A percentile compares a stretch with the other conserved stretches of the same genome.
Evolutionary conservation across 2,113 vertebrate species (phyloP).

Genomic region (Pteruthius melanotis): DNA sequence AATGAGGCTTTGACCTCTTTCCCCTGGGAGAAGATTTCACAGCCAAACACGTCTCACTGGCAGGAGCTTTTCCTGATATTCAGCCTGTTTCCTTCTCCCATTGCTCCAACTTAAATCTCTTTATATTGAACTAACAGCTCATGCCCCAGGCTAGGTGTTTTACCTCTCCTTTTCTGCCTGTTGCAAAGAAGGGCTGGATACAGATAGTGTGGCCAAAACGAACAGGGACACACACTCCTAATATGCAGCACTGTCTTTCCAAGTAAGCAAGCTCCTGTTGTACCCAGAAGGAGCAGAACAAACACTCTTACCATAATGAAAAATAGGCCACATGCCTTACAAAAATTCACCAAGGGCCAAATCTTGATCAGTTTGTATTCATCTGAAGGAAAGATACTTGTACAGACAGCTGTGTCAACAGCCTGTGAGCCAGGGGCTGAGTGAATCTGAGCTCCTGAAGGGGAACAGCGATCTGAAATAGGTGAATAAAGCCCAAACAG

Average conservation of each 20-base stretch:
- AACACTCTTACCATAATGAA: constrained; percentile 36
- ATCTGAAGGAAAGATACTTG: not conserved
- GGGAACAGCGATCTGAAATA: not conserved
- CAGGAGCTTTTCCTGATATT: constrained; percentile 70
- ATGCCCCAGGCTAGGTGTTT: not conserved
- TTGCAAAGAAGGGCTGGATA: not conserved
- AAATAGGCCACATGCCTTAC: constrained; percentile 35
- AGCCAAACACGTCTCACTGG: constrained; percentile 67
- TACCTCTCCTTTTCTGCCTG: not conserved
- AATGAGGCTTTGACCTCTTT: constrained; percentile 67
- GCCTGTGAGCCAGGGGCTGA: constrained; percentile 22
- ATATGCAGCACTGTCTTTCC: not conserved
- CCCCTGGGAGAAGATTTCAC: constrained; percentile 70
- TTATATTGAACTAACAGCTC: constrained; percentile 44
- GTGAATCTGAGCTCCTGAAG: constrained; percentile 21
- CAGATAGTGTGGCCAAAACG: not conserved
- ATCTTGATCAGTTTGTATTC: constrained; percentile 57
- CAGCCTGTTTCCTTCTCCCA: constrained; percentile 64
- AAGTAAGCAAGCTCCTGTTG: not conserved
- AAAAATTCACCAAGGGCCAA: constrained; percentile 45
- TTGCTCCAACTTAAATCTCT: constrained; percentile 53
- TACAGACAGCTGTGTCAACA: constrained; percentile 57
- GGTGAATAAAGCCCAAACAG: not conserved
- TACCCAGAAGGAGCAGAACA: constrained; percentile 30
- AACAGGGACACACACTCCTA: not conserved